A percentile compares a stretch with the other conserved stretches of the same genome.
Evolutionary conservation across 2,888 invertebrate species (phyloP).

Genomic region (Leptinotarsa peninsularis): DNA sequence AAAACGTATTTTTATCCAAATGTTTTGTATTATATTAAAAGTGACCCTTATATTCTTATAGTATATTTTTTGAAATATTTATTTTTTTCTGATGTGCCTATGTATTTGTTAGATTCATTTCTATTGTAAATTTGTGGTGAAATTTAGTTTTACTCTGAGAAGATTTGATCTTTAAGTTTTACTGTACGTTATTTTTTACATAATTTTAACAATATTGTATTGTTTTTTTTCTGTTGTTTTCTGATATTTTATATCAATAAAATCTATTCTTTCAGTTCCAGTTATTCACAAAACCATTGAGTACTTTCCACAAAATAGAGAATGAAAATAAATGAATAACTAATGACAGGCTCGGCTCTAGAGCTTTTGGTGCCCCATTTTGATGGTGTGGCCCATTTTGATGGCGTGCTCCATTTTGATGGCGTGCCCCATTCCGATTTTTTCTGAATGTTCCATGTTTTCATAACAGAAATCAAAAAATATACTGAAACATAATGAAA

Average conservation of each 20-base stretch:
- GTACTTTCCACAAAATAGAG: not conserved
- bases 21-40: slow-evolving; percentile 13
- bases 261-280: slow-evolving; percentile 33
- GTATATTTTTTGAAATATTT: slow-evolving; percentile 42
- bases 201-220: slow-evolving; percentile 41
- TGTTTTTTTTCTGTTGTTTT: slow-evolving; percentile 43
- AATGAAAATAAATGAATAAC: not conserved
- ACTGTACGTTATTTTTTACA: slow-evolving; percentile 34
- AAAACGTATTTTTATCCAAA: not conserved
- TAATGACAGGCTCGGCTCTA: no score
- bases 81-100: slow-evolving; percentile 47
- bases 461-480: no score
- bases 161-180: slow-evolving; percentile 27
- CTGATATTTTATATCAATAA: slow-evolving; percentile 45
- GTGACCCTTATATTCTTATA: not conserved
- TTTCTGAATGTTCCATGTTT: no score
- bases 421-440: no score
- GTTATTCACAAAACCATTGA: not conserved
- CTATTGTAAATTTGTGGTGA: slow-evolving; percentile 33
- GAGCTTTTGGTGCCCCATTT: no score
- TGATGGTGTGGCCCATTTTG: no score
- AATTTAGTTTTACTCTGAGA: slow-evolving; percentile 35
- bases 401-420: no score
- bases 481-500: no score
- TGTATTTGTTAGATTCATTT: slow-evolving; percentile 44